Percentiles rank a stretch among this genome's conserved stretches.
Evolutionary conservation across 2,113 vertebrate genomes (phyloP).

Genomic region (Zosterops japonicus): DNA sequence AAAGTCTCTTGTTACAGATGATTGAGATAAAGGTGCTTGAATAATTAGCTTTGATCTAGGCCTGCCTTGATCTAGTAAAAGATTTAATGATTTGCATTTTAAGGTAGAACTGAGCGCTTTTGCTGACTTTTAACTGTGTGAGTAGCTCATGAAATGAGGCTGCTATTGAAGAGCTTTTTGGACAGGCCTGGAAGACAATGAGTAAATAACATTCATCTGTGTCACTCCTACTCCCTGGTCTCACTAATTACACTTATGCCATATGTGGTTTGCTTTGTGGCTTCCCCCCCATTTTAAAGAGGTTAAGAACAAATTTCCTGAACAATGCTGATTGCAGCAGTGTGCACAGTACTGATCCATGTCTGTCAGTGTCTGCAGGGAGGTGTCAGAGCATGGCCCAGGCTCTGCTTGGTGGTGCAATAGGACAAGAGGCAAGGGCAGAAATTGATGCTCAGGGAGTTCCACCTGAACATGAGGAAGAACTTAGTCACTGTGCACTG

Average conservation of each 20-base stretch:
- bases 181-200: neutral
- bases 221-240: neutral
- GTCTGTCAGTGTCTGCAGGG: neutral
- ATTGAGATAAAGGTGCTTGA: neutral
- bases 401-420: neutral
- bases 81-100: neutral
- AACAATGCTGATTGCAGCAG: neutral
- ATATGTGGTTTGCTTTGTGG: neutral
- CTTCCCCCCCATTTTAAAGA: neutral
- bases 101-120: neutral
- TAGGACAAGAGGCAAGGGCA: too few relatives aligned
- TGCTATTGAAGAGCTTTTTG: neutral
- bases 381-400: neutral
- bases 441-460: neutral
- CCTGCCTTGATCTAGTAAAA: neutral
- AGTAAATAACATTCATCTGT: neutral
- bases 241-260: neutral
- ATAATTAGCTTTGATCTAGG: neutral
- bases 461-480: neutral
- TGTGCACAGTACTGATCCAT: neutral
- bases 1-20: neutral
- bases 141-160: neutral
- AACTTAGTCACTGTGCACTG: neutral
- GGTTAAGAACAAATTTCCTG: neutral
- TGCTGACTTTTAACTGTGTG: neutral